Evolutionary conservation across 1,140 invertebrate genomes (phyloP), one percentile per base, ranked within the genome.

Genomic region (Physella acuta): DNA sequence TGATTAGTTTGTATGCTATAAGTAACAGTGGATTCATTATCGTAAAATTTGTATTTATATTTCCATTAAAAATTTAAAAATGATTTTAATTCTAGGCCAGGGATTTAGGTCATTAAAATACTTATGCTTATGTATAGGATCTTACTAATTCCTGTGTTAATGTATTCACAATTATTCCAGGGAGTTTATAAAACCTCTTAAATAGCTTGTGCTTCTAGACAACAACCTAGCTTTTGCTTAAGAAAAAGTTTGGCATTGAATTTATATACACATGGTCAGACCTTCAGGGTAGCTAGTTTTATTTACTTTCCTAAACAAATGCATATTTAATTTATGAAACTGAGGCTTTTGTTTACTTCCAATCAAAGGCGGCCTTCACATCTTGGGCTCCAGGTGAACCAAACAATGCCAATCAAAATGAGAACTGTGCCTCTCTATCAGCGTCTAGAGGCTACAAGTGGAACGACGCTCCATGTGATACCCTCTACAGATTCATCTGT

Each of bases 381-480:
- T 36, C 72, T 28, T 76, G 75, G 75, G 39, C 56, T 36, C 16
- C 59, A 16, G 37, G 65, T 51, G 55, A 75, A 49, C 74, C 74
- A 17, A 65, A 70, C 56, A 71, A 75, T 33, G 37, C 52, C 17
- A 37, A 28, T 26, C 71, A 70, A 0, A 62, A 58, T 30, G 66
- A 71, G 31, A 74, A 76, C 59, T 76, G 75, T 71, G 73, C 73
- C 16, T 56, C 59, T 44, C 64, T 67, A 28, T 60, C 31, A 60
- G 68, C 36, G 17, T 59, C 34, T 3, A n/a, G 30, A 14, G 37
- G 44, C 28, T 51, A 56, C 26, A 51, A 66, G 34, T 76, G 75
- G 75, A 69, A 71, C 36, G 75, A 74, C 49, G 33, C 51, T 28
- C 26, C 59, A 2, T 74, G 75, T 56, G 24, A 8, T 31, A 68